Evolutionary conservation across 2,113 vertebrate species (phyloP).

Genomic region (Prietella phreatophila): DNA sequence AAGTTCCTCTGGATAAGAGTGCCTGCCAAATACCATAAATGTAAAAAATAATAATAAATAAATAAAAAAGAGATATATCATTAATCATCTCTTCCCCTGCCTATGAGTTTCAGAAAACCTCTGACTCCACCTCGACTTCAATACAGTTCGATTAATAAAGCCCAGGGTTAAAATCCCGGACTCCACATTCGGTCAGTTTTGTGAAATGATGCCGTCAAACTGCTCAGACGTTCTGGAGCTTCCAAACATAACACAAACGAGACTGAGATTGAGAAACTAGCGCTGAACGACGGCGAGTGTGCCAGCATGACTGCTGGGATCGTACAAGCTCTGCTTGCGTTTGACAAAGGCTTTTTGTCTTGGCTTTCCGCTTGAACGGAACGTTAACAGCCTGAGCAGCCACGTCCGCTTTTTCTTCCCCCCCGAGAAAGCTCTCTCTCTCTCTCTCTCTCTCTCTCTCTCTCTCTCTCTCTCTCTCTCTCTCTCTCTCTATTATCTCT

Average conservation of each 20-base stretch:
- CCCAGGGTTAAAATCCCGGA: background rate
- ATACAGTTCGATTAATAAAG: background rate
- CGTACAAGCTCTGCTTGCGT: conserved; percentile 1
- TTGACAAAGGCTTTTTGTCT: conserved; percentile 19
- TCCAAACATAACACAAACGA: background rate
- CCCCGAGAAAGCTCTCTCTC: background rate
- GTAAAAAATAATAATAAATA: no score
- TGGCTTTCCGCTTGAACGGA: background rate
- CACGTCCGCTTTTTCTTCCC: background rate
- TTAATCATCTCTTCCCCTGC: background rate
- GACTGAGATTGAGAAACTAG: conserved; percentile 15
- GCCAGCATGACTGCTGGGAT: conserved; percentile 5
- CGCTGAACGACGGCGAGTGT: background rate
- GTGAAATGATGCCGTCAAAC: background rate
- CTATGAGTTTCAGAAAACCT: background rate
- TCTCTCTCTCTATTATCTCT: background rate
- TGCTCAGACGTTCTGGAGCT: background rate
- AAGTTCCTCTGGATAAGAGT: no score
- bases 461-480: no score
- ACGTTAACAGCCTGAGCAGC: conserved; percentile 3
- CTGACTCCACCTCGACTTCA: background rate
- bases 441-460: no score
- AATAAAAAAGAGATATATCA: background rate
- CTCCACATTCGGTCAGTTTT: background rate
- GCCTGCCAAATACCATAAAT: no score